phyloP scores from a whole-genome alignment of 2,797 vertebrate species.

The Pempheris klunzingeri region DNA sequence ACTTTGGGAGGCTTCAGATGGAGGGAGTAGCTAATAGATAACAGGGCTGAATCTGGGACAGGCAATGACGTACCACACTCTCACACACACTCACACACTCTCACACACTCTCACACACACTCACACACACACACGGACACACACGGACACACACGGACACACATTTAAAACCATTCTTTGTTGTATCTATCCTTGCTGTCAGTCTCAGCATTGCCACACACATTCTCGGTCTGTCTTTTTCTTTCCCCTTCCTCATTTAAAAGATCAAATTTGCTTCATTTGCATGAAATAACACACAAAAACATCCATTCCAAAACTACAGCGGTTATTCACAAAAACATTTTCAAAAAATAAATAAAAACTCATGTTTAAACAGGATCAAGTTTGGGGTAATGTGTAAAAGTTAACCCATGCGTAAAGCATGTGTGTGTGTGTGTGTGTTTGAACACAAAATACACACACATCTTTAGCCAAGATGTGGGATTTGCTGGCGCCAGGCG shows the following conservation, averaged over 20 bases:
- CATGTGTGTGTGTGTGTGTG: neutral
- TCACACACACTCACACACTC: slow-evolving; percentile 11
- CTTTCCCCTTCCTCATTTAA: slow-evolving; percentile 6
- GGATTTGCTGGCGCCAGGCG: neutral
- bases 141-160: slow-evolving; percentile 1
- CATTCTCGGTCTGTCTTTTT: neutral
- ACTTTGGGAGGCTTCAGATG: slow-evolving; percentile 38
- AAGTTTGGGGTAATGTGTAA: neutral
- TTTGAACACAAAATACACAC: no score
- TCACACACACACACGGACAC: slow-evolving; percentile 1
- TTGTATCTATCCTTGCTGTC: slow-evolving; percentile 28
- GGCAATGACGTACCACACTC: neutral
- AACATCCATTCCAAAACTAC: neutral
- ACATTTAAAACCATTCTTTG: slow-evolving; percentile 1
- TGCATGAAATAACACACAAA: neutral
- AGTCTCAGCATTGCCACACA: slow-evolving; percentile 20
- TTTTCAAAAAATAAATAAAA: no score
- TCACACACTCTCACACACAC: slow-evolving; percentile 15
- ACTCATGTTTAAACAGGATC: no score
- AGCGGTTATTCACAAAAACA: neutral
- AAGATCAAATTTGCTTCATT: slow-evolving; percentile 2
- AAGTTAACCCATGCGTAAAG: neutral
- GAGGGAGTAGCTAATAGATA: slow-evolving; percentile 45
- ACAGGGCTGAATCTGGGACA: slow-evolving; percentile 57
- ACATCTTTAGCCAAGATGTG: slow-evolving; percentile 33